phyloP scores from a whole-genome alignment of 2,797 vertebrate genomes.

The Prionace glauca region DNA sequence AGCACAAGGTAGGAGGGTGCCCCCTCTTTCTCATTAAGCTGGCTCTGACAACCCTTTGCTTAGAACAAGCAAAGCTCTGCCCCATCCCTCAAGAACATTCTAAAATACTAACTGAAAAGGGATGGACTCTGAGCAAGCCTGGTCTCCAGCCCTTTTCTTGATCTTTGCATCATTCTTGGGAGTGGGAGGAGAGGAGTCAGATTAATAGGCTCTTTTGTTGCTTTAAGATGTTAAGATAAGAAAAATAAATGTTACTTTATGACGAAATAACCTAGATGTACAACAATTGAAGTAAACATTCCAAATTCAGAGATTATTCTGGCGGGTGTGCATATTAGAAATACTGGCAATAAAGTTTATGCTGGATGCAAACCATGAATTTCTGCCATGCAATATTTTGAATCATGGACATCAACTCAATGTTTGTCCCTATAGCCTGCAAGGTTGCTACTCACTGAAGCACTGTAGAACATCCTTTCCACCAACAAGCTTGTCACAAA shows the following conservation, averaged over 20 bases:
- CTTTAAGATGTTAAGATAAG: background rate
- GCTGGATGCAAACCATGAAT: background rate
- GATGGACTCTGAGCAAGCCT: background rate
- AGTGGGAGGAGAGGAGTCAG: background rate
- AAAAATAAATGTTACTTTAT: background rate
- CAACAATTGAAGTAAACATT: background rate
- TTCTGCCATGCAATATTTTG: background rate
- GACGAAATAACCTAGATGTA: background rate
- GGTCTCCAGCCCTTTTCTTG: background rate
- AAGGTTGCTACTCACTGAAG: constrained; percentile 63
- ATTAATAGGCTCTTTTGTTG: background rate
- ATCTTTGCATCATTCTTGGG: background rate
- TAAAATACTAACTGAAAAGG: background rate
- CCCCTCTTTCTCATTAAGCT: background rate
- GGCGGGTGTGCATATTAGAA: background rate
- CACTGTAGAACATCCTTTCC: constrained; percentile 86
- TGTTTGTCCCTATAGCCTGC: background rate
- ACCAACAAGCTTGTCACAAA: constrained; percentile 75
- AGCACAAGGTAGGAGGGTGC: background rate
- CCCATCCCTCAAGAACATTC: background rate
- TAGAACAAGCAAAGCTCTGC: background rate
- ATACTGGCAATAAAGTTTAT: background rate
- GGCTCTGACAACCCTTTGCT: background rate
- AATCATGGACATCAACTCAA: no score
- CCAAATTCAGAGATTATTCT: background rate